Conservation (phyloP, 2,797 vertebrate species). For the Hoplostethus atlanticus region DNA sequence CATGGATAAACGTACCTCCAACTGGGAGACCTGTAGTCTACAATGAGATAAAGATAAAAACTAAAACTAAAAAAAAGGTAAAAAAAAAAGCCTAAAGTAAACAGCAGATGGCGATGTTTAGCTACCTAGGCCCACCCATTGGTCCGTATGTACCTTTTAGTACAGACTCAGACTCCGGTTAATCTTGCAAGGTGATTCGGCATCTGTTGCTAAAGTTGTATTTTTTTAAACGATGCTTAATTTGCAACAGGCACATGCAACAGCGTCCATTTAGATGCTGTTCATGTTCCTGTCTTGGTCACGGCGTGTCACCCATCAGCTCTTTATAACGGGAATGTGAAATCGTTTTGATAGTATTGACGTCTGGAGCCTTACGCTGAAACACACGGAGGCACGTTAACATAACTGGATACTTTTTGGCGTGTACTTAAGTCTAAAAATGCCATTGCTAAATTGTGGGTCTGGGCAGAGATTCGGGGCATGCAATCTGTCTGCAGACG, state of each 20-base stretch:
- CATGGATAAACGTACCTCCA: not conserved
- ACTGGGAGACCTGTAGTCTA: not conserved
- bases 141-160: not conserved
- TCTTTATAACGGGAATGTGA: not conserved
- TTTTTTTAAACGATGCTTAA: too few species aligned
- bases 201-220: not conserved
- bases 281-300: not conserved
- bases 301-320: not conserved
- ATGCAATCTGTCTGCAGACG: constrained; percentile 40
- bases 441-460: constrained; percentile 16
- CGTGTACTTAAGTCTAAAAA: constrained; percentile 42
- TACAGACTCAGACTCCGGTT: not conserved
- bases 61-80: too few species aligned
- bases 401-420: constrained; percentile 19
- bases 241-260: not conserved
- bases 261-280: not conserved
- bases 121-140: constrained; percentile 31
- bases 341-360: not conserved
- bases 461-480: constrained; percentile 17
- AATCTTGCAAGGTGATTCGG: not conserved
- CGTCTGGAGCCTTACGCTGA: not conserved
- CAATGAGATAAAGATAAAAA: not conserved
- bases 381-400: constrained; percentile 15
- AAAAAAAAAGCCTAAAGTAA: constrained; percentile 9
- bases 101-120: constrained; percentile 82